Evolutionary conservation across 2,888 invertebrate species (phyloP).

Genomic region (Hoplodrina blanda): DNA sequence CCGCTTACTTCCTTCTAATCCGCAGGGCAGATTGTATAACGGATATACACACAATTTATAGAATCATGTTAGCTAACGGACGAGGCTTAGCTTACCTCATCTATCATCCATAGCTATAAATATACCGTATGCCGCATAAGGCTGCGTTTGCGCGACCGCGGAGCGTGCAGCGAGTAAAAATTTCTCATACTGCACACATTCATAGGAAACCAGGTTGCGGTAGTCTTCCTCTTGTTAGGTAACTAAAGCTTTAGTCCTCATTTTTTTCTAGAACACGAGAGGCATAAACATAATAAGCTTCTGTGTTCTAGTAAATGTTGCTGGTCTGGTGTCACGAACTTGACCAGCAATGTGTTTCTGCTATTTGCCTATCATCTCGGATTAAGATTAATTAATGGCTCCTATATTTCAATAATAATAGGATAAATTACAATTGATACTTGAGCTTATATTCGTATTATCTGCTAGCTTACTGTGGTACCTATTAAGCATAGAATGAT

Average conservation of each 20-base stretch:
- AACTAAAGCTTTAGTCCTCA: background rate
- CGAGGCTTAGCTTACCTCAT: constrained; percentile 58
- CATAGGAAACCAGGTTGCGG: background rate
- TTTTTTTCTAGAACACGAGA: too few relatives aligned
- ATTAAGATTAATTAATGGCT: too few relatives aligned
- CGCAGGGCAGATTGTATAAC: constrained; percentile 52
- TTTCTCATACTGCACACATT: constrained; percentile 14
- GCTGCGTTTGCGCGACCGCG: constrained; percentile 25
- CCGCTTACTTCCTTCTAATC: constrained; percentile 45
- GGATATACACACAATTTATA: constrained; percentile 57
- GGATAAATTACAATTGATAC: too few relatives aligned
- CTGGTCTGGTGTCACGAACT: too few relatives aligned
- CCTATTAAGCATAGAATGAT: background rate
- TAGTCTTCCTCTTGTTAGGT: background rate
- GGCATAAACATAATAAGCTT: too few relatives aligned
- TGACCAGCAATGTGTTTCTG: too few relatives aligned
- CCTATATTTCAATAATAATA: too few relatives aligned
- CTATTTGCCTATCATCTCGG: too few relatives aligned
- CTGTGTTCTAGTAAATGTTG: too few relatives aligned
- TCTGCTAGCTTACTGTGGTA: too few relatives aligned
- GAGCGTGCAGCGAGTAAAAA: constrained; percentile 48
- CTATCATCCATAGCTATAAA: constrained; percentile 59
- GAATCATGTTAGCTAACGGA: constrained; percentile 62
- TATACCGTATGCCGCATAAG: constrained; percentile 55
- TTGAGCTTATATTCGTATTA: too few relatives aligned